Conservation (phyloP, 1,140 invertebrate species). For the Uloborus diversus region DNA sequence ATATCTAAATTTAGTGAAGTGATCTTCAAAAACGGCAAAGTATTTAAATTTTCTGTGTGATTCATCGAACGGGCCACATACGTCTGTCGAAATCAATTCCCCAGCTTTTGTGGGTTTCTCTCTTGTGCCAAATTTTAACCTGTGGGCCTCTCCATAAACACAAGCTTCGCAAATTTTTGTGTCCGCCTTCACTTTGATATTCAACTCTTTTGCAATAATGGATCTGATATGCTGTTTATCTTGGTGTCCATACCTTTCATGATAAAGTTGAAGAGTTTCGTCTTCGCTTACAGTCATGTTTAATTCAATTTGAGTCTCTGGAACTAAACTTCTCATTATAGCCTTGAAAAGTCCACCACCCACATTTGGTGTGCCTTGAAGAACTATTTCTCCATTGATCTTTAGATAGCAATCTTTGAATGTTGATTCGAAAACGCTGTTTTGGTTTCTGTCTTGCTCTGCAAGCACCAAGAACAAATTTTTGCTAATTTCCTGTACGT, state of each 20-base stretch:
- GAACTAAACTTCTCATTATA: background rate
- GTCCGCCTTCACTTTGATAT: background rate
- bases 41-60: slow-evolving; percentile 19
- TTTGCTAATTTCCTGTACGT: background rate
- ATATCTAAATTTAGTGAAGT: slow-evolving; percentile 9
- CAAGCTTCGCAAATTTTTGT: slow-evolving; percentile 12
- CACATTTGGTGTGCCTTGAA: background rate
- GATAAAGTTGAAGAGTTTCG: background rate
- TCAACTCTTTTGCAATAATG: background rate
- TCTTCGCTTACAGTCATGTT: background rate
- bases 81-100: slow-evolving; percentile 18
- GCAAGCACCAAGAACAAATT: slow-evolving; percentile 25
- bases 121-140: slow-evolving; percentile 10
- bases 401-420: background rate
- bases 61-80: slow-evolving; percentile 38
- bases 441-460: slow-evolving; percentile 11
- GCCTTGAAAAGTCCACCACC: slow-evolving; percentile 3
- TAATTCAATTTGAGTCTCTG: background rate
- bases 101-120: background rate
- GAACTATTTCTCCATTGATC: background rate
- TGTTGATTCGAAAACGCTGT: background rate
- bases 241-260: background rate
- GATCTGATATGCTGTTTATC: background rate
- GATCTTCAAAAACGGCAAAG: slow-evolving; percentile 46
- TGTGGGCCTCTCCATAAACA: slow-evolving; percentile 17